phyloP scores from a whole-genome alignment of 2,113 vertebrate species.

The Ptilorrhoa leucosticta region DNA sequence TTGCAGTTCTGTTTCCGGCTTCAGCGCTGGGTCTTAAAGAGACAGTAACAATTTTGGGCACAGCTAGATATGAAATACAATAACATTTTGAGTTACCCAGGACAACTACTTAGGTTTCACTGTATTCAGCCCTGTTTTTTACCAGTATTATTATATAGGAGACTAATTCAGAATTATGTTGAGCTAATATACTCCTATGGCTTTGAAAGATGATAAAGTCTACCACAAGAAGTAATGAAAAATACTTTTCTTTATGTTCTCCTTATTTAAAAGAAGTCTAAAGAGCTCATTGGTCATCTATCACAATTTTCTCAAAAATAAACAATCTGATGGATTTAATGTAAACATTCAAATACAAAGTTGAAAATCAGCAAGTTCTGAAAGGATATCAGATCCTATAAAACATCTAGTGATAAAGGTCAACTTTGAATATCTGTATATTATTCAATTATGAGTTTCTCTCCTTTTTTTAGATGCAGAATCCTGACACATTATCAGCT shows the following conservation, averaged over 20 bases:
- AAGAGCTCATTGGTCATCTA: not conserved
- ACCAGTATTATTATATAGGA: not conserved
- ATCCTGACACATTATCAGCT: constrained; percentile 82
- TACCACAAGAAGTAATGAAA: not conserved
- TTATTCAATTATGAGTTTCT: constrained; percentile 18
- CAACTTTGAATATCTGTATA: not conserved
- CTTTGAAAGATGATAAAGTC: not conserved
- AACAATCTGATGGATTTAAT: not conserved
- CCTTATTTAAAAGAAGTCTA: not conserved
- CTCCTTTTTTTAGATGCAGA: constrained; percentile 80
- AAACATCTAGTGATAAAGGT: not conserved
- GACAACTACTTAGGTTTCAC: not conserved
- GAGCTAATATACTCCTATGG: not conserved
- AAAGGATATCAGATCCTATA: not conserved
- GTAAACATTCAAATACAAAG: not conserved
- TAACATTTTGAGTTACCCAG: not conserved
- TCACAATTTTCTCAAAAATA: not conserved
- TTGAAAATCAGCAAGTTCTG: not conserved
- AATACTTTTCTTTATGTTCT: not conserved
- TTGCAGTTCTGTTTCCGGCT: not conserved
- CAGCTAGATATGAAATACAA: not conserved
- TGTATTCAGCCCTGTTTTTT: not conserved
- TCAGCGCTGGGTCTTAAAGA: not conserved
- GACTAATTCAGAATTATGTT: not conserved
- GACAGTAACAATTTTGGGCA: not conserved